Evolutionary conservation across 1,140 invertebrate genomes (phyloP).

Genomic region (Geopemphigus sp.): DNA sequence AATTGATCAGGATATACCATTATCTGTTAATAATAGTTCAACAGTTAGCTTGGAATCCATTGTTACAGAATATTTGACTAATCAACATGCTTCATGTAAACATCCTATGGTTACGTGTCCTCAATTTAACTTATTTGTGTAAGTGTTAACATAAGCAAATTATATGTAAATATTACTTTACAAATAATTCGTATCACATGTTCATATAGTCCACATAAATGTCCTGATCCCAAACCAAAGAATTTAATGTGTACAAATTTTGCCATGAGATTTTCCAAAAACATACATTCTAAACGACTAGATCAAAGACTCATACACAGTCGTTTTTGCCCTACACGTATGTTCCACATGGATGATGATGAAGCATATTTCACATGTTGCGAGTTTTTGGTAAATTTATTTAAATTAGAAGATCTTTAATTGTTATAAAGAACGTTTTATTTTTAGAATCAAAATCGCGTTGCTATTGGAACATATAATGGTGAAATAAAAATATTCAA

Average conservation of each 20-base stretch:
- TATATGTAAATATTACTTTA: constrained; percentile 36
- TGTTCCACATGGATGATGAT: constrained; percentile 70
- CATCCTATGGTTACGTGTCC: constrained; percentile 89
- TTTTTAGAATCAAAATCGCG: constrained; percentile 11
- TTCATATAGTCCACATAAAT: constrained; percentile 78
- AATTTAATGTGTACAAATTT: constrained; percentile 72
- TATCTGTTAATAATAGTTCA: constrained; percentile 26
- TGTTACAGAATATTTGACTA: constrained; percentile 91
- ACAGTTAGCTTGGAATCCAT: constrained; percentile 72
- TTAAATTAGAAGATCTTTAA: neutral
- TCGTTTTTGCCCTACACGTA: constrained; percentile 82
- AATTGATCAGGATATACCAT: constrained; percentile 27
- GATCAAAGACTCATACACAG: constrained; percentile 84
- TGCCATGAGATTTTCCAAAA: constrained; percentile 63
- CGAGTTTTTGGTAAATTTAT: constrained; percentile 67
- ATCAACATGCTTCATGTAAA: constrained; percentile 91
- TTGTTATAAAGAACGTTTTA: neutral
- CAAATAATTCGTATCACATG: constrained; percentile 37
- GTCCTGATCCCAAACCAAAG: constrained; percentile 79
- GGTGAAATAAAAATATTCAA: constrained; percentile 42
- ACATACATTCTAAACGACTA: constrained; percentile 61
- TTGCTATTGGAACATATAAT: constrained; percentile 39
- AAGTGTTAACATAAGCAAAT: constrained; percentile 55
- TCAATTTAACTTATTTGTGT: constrained; percentile 83
- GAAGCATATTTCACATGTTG: constrained; percentile 82